These are phyloP conservation scores for Aphyosemion australe DNA, from an alignment of 2,113 vertebrate genomes.

Conservation along the genomic window DNA sequence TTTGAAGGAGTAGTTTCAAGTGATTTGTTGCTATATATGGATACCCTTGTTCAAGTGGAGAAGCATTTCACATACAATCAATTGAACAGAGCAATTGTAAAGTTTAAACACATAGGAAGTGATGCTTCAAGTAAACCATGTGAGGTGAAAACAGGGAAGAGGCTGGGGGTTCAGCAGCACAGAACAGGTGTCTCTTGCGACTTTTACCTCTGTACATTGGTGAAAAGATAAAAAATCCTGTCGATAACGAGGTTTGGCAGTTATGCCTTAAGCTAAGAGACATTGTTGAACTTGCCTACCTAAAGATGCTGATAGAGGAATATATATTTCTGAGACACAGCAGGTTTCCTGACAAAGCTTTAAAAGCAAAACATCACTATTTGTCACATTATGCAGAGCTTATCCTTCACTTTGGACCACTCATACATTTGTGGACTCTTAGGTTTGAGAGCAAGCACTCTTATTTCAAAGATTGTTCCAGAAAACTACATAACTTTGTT, in stretches of 20 bases:
- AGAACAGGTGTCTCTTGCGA: neutral
- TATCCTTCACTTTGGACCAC: neutral
- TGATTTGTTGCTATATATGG: neutral
- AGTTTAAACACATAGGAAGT: neutral
- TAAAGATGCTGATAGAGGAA: too few species aligned
- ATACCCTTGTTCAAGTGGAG: neutral
- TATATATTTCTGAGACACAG: neutral
- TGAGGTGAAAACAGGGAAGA: neutral
- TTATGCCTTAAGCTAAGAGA: neutral
- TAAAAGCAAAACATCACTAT: too few species aligned
- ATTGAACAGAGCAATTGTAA: neutral
- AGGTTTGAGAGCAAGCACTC: neutral
- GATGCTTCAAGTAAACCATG: neutral
- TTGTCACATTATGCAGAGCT: neutral
- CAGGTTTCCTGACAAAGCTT: too few species aligned
- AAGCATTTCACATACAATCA: neutral
- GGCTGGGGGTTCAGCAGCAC: neutral
- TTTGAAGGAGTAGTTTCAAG: slow-evolving; percentile 4
- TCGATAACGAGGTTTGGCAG: neutral
- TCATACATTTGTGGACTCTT: neutral
- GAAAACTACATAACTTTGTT: neutral
- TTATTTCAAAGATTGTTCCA: neutral
- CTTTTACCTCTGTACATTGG: neutral
- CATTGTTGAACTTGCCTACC: neutral
- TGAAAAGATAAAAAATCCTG: neutral